Conservation (phyloP, 2,113 vertebrate genomes). For the Chionis minor region DNA sequence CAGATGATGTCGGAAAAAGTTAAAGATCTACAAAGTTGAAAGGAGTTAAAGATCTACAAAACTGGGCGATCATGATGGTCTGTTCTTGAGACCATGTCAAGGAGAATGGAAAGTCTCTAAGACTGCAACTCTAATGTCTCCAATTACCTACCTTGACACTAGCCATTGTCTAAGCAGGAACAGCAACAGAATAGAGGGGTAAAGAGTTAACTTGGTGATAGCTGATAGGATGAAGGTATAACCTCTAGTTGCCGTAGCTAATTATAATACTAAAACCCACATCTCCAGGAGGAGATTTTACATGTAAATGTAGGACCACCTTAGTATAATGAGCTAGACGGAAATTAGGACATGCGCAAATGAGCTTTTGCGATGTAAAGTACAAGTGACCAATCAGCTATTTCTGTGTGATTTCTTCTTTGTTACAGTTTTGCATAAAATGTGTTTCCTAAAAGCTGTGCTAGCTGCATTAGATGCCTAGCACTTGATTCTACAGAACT, state of each 20-base stretch:
- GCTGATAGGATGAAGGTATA: neutral
- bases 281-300: neutral
- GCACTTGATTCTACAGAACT: neutral
- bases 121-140: neutral
- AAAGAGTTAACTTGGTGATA: neutral
- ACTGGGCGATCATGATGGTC: neutral
- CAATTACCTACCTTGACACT: neutral
- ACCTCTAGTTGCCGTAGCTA: neutral
- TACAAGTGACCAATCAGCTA: neutral
- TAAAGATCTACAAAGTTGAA: neutral
- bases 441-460: neutral
- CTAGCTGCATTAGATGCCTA: neutral
- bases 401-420: neutral
- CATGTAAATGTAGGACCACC: neutral
- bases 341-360: neutral
- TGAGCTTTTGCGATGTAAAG: neutral
- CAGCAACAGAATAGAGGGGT: neutral
- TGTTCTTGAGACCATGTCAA: neutral
- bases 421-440: neutral
- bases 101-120: neutral
- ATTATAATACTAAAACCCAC: neutral
- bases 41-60: neutral
- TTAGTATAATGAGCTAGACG: neutral
- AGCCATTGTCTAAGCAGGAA: neutral
- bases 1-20: neutral